A percentile compares a stretch with the other conserved stretches of the same genome.
phyloP scores from a whole-genome alignment of 2,888 invertebrate genomes.

The Smittia sp. region DNA sequence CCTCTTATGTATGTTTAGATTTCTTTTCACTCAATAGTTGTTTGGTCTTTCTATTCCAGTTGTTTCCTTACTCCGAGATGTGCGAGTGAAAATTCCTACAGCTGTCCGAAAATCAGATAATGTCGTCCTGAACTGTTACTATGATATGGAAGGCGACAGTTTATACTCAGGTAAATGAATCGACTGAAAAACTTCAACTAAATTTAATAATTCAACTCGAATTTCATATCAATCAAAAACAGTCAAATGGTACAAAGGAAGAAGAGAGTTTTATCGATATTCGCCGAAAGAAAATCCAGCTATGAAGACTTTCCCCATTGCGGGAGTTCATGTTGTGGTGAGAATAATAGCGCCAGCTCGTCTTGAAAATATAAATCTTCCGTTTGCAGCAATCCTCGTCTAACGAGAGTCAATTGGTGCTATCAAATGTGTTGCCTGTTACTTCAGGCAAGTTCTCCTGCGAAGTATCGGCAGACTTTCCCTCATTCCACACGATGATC shows the following conservation, averaged over 20 bases:
- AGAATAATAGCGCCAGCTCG: conserved; percentile 53
- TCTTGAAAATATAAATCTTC: not conserved
- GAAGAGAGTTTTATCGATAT: conserved; percentile 77
- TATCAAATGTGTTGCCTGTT: conserved; percentile 49
- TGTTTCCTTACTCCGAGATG: conserved; percentile 55
- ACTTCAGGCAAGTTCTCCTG: conserved; percentile 53
- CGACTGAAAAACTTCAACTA: no score
- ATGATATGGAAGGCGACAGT: conserved; percentile 64
- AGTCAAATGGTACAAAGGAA: conserved; percentile 68
- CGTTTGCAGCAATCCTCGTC: conserved; percentile 46
- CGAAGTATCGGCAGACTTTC: conserved; percentile 54
- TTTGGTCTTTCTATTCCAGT: no score
- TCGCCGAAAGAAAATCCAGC: conserved; percentile 70
- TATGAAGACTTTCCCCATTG: conserved; percentile 68
- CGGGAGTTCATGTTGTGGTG: conserved; percentile 75
- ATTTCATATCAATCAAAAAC: no score
- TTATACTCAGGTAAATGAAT: conserved; percentile 65
- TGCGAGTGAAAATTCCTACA: conserved; percentile 60
- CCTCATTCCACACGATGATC: conserved; percentile 54
- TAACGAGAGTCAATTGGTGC: conserved; percentile 53
- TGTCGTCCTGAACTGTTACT: conserved; percentile 60
- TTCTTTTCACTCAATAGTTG: no score
- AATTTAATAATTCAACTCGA: no score
- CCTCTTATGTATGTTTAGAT: no score
- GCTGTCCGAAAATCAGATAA: conserved; percentile 60